A percentile compares a stretch with the other conserved stretches of the same genome.
Conservation (phyloP, 2,797 vertebrate genomes). For the Cirrhinus molitorella region DNA sequence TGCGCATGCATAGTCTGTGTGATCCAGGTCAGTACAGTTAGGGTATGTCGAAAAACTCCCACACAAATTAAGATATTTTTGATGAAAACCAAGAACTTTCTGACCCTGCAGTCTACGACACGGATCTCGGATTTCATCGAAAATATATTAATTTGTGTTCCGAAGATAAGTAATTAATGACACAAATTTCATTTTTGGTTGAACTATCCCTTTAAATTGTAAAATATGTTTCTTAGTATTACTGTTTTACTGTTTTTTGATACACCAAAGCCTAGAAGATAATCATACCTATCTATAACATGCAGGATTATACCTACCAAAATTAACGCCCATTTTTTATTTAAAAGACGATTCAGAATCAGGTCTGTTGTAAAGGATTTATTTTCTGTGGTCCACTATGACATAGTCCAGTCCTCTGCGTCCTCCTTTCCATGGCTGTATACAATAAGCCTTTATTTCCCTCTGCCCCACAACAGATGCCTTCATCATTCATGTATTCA, state of each 20-base stretch:
- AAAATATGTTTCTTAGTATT: not conserved
- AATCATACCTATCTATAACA: not conserved
- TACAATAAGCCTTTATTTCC: slow-evolving; percentile 49
- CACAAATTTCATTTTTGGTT: no score
- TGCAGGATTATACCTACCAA: not conserved
- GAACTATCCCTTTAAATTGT: not conserved
- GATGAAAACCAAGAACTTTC: no score
- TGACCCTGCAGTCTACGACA: no score
- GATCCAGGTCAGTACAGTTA: no score
- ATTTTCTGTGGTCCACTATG: not conserved
- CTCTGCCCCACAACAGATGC: slow-evolving; percentile 1
- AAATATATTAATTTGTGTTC: no score
- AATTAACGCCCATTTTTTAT: not conserved
- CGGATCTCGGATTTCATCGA: no score
- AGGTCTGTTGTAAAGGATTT: slow-evolving; percentile 1
- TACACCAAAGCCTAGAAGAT: no score
- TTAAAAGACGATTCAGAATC: not conserved
- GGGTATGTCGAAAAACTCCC: no score
- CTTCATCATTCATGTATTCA: slow-evolving; percentile 28
- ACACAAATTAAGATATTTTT: no score
- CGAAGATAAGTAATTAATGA: no score
- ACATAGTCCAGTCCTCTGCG: not conserved
- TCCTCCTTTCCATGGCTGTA: not conserved
- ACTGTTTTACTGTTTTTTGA: not conserved
- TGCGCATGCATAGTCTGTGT: no score